Conservation (phyloP, 2,797 vertebrate genomes). For the Mus minutoides region DNA sequence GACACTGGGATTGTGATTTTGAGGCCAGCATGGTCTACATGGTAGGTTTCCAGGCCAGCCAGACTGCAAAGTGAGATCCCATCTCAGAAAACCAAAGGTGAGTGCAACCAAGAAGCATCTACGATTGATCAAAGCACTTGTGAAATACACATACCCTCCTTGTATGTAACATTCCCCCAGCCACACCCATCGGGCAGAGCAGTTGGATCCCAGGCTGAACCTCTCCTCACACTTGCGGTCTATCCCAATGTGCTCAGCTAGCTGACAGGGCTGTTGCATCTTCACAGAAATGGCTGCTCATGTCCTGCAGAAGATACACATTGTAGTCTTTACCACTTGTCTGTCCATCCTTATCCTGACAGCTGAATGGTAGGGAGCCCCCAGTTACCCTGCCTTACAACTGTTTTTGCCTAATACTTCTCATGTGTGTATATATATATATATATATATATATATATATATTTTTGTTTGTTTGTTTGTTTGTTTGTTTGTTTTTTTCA, state of each 20-base stretch:
- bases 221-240: background rate
- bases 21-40: background rate
- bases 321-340: background rate
- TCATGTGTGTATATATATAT: no score
- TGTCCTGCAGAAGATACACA: background rate
- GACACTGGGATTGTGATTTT: background rate
- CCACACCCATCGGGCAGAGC: background rate
- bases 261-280: no score
- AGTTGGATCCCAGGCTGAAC: background rate
- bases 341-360: background rate
- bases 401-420: background rate
- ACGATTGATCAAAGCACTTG: background rate
- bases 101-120: background rate
- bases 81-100: background rate
- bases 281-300: background rate
- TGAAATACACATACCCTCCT: background rate
- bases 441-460: no score
- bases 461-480: no score
- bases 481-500: no score
- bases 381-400: background rate
- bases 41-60: background rate
- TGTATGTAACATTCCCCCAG: background rate
- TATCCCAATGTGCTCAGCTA: no score
- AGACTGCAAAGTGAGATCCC: background rate
- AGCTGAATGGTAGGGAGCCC: background rate